Base-by-base conservation (phyloP, 2,888 invertebrate species). In the Laothoe populi region DNA sequence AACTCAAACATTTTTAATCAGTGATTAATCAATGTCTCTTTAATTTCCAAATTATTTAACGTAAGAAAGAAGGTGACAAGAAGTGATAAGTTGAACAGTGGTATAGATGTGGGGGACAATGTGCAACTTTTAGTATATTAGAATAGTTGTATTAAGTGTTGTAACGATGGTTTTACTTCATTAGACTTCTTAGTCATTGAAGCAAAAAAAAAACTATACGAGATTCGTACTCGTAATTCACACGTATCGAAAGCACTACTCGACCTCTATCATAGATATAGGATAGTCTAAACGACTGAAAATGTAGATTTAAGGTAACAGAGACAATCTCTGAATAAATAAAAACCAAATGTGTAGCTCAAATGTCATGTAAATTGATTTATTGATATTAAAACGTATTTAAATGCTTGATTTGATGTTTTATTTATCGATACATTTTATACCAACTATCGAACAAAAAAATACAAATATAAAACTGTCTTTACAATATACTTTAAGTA, bases 321-420 rank as follows among this genome's bases (percentile, higher is more conserved):
- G 59, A 45, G 83, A 83, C 82, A 81, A 75, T 67, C 73, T 69
- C 78, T 82, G 76, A 77, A 75, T 72, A 78, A 48, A 49, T 78
- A 70, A 64, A 84, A 81, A 87, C 88, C 85, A 88, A 89, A 77
- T 75, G 73, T 78, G 80, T 85, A 88, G 88, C 88, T 88, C 88
- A 89, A 88, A 73, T 81, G 53, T 53, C 35, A 19, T 53, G 35
- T 31, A 49, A n/a, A 49, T 42, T 46, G 59, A 59, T 60, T 53
- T 53, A 49, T 48, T 80, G 75, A 60, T 77, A 75, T 73, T 73
- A 72, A 72, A 70, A 72, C 82, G 73, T 75, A 60, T 11, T 38
- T 16, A 85, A 76, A 79, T 78, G 78, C 78, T 81, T 75, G 74
- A 70, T 74, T 57, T 7, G 19, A 31, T 42, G 58, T 53, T 60